Evolutionary conservation across 2,797 vertebrate species (phyloP).

Genomic region (Pseudotriccus pelzelni): DNA sequence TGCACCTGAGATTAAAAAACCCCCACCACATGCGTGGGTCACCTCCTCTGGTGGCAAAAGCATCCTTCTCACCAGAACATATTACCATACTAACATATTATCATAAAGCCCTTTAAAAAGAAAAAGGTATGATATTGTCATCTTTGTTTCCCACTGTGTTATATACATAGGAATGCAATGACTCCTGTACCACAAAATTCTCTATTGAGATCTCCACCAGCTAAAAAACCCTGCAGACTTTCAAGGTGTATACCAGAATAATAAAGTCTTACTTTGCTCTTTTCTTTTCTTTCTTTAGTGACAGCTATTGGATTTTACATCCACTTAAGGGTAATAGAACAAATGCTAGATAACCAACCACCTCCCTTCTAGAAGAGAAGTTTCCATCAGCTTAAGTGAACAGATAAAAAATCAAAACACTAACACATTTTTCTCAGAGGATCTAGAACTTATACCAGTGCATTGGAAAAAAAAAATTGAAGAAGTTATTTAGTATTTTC

Average conservation of each 20-base stretch:
- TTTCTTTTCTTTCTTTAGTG: background rate
- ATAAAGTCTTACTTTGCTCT: background rate
- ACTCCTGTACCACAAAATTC: background rate
- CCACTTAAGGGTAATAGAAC: background rate
- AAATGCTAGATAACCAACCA: background rate
- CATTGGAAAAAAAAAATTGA: background rate
- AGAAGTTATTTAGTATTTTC: background rate
- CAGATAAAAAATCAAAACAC: background rate
- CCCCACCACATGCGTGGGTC: background rate
- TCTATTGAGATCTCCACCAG: background rate
- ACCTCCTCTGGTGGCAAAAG: background rate
- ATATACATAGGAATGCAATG: fast-evolving
- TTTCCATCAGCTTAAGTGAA: background rate
- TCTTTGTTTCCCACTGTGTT: background rate
- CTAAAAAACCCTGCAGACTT: background rate
- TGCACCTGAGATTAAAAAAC: background rate
- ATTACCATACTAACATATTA: background rate
- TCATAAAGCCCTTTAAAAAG: background rate
- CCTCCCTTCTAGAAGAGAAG: background rate
- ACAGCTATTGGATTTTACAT: background rate
- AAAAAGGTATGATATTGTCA: no score
- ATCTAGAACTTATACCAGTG: background rate
- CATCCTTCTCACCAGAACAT: background rate
- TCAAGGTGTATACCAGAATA: background rate
- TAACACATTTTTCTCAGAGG: background rate